phyloP scores from a whole-genome alignment of 2,113 vertebrate species.

The Hyperopisus bebe region DNA sequence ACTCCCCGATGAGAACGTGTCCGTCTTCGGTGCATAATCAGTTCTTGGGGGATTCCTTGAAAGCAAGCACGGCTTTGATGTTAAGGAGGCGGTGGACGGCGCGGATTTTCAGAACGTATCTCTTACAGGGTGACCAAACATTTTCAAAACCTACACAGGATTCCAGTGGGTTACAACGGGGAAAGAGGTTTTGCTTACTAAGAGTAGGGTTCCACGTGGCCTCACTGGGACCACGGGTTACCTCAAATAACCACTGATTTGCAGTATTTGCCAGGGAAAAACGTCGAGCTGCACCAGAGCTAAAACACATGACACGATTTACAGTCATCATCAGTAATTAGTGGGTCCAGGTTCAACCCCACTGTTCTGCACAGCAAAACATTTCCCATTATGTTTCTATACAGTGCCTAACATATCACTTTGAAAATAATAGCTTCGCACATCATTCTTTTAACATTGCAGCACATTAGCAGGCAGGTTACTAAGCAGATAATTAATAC shows the following conservation, averaged over 20 bases:
- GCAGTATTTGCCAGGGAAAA: neutral
- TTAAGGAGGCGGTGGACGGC: neutral
- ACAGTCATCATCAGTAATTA: neutral
- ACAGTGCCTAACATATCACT: neutral
- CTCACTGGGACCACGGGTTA: neutral
- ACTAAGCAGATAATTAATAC: neutral
- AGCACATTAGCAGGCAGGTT: neutral
- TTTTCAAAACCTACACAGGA: neutral
- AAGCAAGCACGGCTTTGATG: neutral
- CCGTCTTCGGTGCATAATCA: neutral
- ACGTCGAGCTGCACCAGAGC: neutral
- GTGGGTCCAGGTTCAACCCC: neutral
- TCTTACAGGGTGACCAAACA: neutral
- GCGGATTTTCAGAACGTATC: neutral
- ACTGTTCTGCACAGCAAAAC: neutral
- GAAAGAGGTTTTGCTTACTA: neutral
- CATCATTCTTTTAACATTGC: neutral
- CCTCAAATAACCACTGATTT: neutral
- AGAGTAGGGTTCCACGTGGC: neutral
- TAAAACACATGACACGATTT: neutral
- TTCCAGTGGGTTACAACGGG: neutral
- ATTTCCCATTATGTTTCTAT: neutral
- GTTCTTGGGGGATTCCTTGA: constrained; percentile 7
- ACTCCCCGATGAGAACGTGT: neutral
- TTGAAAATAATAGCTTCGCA: neutral